A percentile compares a stretch with the other conserved stretches of the same genome.
These are phyloP conservation scores for Otocyon megalotis DNA, from an alignment of 2,113 vertebrate genomes.

Conservation along the genomic window DNA sequence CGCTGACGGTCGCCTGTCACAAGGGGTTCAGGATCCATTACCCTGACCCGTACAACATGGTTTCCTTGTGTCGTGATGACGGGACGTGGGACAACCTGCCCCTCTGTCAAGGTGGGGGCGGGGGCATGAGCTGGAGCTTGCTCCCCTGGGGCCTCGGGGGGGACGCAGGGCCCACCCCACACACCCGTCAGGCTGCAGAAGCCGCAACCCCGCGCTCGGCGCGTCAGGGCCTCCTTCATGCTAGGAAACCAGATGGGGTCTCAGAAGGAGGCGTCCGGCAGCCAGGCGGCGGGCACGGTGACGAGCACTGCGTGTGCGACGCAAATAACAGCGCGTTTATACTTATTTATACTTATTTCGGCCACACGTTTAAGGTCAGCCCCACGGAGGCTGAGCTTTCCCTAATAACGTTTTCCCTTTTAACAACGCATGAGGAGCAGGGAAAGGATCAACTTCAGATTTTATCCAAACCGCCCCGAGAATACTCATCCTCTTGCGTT, in stretches of 20 bases:
- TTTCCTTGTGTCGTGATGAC: conserved; percentile 89
- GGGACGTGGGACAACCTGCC: conserved; percentile 92
- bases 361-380: neutral
- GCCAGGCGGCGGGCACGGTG: neutral
- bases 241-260: neutral
- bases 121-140: conserved; percentile 46
- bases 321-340: neutral
- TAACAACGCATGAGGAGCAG: conserved; percentile 57
- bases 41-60: conserved; percentile 91
- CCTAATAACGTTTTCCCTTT: conserved; percentile 54
- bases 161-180: neutral
- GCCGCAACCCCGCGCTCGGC: no score
- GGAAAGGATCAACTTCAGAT: conserved; percentile 73
- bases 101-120: conserved; percentile 91
- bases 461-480: neutral
- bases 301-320: neutral
- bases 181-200: no score
- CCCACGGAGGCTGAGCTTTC: conserved; percentile 28
- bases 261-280: neutral
- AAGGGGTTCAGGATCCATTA: conserved; percentile 92
- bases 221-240: neutral
- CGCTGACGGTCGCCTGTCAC: conserved; percentile 90
- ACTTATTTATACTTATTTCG: neutral
- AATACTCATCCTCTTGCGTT: conserved; percentile 37
- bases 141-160: neutral